Evolutionary conservation across 1,140 invertebrate species (phyloP), one percentile per base, ranked within the genome.

Genomic region (Coelopa frigida): DNA sequence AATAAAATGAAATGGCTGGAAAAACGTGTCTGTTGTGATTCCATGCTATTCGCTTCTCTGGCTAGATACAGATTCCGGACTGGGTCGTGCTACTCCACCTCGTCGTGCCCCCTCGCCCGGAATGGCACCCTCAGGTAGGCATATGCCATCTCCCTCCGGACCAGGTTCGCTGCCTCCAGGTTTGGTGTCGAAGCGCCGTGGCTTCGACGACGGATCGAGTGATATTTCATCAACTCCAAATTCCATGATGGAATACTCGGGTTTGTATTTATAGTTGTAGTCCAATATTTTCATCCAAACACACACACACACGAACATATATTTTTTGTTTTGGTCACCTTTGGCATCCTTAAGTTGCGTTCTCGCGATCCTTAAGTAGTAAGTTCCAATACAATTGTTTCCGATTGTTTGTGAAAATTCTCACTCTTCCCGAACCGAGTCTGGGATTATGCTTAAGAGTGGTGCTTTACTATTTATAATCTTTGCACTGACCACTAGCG

Each of bases 221-320:
- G 88, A 92, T 73, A 87, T 87, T 55, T 84, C 84, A 53, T 85
- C 83, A 62, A 84, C 81, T 38, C 77, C 83, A 54, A 82, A 79
- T 72, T 85, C 82, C 50, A 87, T 87, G 76, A 82, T 88, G 82
- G 87, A 89, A 70, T 89, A 89, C 70, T 85, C 82, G 67, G 86
- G 85, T 88, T 68, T 73, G 72, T 73, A 70, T 56, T 50, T 36
- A 18, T 20, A 36, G 2, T 36, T 18, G 20, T 12, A 5, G 32
- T 20, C 29, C 23, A 37, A 26, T 29, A 26, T 14, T 39, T 39
- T 29, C 23, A 37, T 46, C 18, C 12, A 2, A 27, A 29, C 14
- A 2, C 11, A 15, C 11, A 29, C 27, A 29, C 27, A 29, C 27
- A 29, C 27, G 27, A n/a, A n/a, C n/a, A 29, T 6, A 32, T 29